phyloP scores from a whole-genome alignment of 2,888 invertebrate species.

The Agrochola lychnidis region DNA sequence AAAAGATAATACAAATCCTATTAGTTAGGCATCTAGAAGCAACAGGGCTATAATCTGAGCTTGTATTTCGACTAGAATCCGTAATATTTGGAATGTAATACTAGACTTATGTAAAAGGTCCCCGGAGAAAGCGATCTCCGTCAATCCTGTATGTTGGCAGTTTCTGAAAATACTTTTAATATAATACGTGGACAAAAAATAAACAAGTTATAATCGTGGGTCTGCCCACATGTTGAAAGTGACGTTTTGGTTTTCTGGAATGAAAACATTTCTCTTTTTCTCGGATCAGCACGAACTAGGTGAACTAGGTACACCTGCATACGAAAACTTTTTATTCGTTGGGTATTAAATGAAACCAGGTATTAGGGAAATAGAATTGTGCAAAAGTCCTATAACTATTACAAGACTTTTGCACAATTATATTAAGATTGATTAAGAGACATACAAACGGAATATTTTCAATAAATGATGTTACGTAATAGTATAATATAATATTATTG shows the following conservation, averaged over 20 bases:
- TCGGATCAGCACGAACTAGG: neutral
- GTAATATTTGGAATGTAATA: constrained; percentile 52
- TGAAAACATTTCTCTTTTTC: neutral
- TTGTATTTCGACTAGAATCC: constrained; percentile 39
- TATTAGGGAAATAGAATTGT: neutral
- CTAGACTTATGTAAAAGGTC: constrained; percentile 40
- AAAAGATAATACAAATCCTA: constrained; percentile 26
- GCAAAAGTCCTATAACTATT: too few relatives aligned
- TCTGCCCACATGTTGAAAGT: neutral
- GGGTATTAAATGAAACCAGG: too few relatives aligned
- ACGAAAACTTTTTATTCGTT: neutral
- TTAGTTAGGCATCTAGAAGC: constrained; percentile 13
- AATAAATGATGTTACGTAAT: neutral
- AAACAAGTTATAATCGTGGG: constrained; percentile 1
- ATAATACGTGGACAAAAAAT: constrained; percentile 5
- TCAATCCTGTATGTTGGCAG: constrained; percentile 24
- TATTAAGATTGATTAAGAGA: too few relatives aligned
- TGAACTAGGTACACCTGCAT: neutral
- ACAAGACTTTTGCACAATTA: too few relatives aligned
- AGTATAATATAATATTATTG: too few relatives aligned
- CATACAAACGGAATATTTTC: neutral
- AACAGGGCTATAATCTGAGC: constrained; percentile 30
- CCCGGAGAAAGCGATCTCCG: constrained; percentile 23
- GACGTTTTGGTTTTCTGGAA: neutral
- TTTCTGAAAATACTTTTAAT: constrained; percentile 40